Base-by-base conservation (phyloP, 2,888 invertebrate genomes). In the Entomobrya proxima region DNA sequence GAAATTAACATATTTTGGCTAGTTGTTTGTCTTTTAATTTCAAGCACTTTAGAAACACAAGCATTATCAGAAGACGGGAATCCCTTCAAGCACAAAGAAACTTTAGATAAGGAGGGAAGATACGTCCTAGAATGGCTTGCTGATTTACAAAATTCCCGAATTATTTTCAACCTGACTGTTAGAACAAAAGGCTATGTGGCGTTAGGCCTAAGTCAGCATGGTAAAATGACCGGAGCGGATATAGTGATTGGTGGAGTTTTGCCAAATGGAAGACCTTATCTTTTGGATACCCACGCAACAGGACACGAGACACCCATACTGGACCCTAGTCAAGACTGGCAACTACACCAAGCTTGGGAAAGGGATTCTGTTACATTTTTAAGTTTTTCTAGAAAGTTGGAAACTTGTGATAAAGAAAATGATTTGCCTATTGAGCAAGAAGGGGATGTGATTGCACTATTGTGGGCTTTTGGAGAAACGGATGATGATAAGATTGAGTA, bases 321-420 rank as follows among this genome's bases (percentile, higher is more conserved):
- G 15, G 81, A 82, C 27, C 47, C 44, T 15, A 74, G 61, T 32
- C 81, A 81, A 40, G 81, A 81, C 21, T 81, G 81, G 81, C 13
- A 2, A 5, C 15, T 81, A 9, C 55, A 40, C 15, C n/a, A 18
- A 2, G 72, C 72, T 11, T 58, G 74, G 81, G 72, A 81, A 32
- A 2, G n/a, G 2, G n/a, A 11, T 1, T 44, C 4, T 11, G 24
- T 44, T 0, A 81, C 81, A 7, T 72, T 37, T 18, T 37, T 81
- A 2, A 58, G 40, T 58, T 81, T 81, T n/a, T 72, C 81, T 6
- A 72, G 81, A 30, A 18, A 40, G 0, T 81, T 81, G 18, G 81
- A 81, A 13, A 81, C 81, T 58, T 72, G 81, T 24, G 81, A 81
- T 32, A 15, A 30, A 6, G 13, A 55, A 1, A 18, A 76, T 37